Percentiles rank a stretch among this genome's conserved stretches.
Evolutionary conservation across 2,888 invertebrate species (phyloP).

Genomic region (Caenorhabditis imperialis): DNA sequence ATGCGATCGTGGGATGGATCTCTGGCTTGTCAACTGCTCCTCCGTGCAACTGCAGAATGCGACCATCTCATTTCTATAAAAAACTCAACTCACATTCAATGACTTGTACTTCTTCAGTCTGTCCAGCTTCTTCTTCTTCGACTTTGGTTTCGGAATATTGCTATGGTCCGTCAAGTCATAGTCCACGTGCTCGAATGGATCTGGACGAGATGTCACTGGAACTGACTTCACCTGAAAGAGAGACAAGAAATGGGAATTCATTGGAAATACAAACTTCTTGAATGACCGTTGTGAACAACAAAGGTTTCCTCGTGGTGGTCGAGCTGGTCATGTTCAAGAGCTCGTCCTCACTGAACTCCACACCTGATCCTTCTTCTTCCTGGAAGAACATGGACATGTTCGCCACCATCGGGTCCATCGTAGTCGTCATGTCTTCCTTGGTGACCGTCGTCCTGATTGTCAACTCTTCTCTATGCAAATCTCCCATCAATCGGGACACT

Average conservation of each 20-base stretch:
- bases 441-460: conserved; percentile 35
- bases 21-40: conserved; percentile 9
- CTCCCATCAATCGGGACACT: conserved; percentile 29
- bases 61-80: too few relatives aligned
- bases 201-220: conserved; percentile 21
- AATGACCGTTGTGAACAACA: conserved; percentile 30
- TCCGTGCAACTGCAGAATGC: conserved; percentile 38
- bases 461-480: conserved; percentile 30
- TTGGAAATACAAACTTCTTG: conserved; percentile 12
- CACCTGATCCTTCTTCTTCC: conserved; percentile 44
- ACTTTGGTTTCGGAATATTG: conserved; percentile 6
- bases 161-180: conserved; percentile 43
- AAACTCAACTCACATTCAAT: neutral
- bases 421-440: conserved; percentile 24
- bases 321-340: neutral
- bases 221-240: conserved; percentile 15
- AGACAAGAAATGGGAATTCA: neutral
- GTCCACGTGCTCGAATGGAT: conserved; percentile 38
- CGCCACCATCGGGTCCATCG: conserved; percentile 13
- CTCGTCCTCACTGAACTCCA: conserved; percentile 1
- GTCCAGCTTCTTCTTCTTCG: neutral
- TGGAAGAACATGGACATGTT: conserved; percentile 34
- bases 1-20: neutral
- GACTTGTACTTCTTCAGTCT: conserved; percentile 9
- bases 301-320: conserved; percentile 17